Percentiles rank a stretch among this genome's conserved stretches.
Conservation (phyloP, 2,113 vertebrate genomes). For the Corvus cornix region DNA sequence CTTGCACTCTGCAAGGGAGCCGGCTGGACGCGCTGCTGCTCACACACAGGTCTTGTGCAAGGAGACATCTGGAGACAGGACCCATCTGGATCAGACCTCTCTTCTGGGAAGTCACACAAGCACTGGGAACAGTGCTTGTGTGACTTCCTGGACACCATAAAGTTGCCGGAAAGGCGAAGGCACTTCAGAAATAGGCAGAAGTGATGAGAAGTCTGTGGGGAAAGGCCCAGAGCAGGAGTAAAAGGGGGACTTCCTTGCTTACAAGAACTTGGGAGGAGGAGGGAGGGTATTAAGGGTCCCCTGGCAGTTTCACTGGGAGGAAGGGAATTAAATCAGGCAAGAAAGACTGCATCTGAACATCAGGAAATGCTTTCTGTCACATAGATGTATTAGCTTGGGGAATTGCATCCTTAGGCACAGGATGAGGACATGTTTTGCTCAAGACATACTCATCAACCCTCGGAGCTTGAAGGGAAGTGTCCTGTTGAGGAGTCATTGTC, state of each 20-base stretch:
- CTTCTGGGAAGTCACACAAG: background rate
- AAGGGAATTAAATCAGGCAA: slow-evolving; percentile 3
- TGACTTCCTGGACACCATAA: background rate
- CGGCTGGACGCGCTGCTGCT: background rate
- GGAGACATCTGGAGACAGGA: slow-evolving; percentile 28
- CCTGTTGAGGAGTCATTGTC: background rate
- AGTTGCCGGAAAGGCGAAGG: background rate
- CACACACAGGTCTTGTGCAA: background rate
- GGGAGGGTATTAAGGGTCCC: background rate
- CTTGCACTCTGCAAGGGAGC: background rate
- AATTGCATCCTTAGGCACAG: background rate
- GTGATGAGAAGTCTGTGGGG: background rate
- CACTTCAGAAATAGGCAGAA: background rate
- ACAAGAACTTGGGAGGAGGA: background rate
- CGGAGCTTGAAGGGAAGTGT: background rate
- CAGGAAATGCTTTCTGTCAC: slow-evolving; percentile 30
- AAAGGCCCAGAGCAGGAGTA: background rate
- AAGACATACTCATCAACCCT: accelerated
- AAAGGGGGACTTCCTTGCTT: background rate
- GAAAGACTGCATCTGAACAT: background rate
- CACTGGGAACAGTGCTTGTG: background rate
- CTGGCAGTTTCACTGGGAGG: background rate
- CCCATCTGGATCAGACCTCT: slow-evolving; percentile 1
- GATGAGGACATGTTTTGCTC: background rate
- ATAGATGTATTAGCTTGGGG: background rate